Percentiles rank a stretch among this genome's conserved stretches.
Evolutionary conservation across 2,113 vertebrate genomes (phyloP).

Genomic region (Diphyllodes magnificus): DNA sequence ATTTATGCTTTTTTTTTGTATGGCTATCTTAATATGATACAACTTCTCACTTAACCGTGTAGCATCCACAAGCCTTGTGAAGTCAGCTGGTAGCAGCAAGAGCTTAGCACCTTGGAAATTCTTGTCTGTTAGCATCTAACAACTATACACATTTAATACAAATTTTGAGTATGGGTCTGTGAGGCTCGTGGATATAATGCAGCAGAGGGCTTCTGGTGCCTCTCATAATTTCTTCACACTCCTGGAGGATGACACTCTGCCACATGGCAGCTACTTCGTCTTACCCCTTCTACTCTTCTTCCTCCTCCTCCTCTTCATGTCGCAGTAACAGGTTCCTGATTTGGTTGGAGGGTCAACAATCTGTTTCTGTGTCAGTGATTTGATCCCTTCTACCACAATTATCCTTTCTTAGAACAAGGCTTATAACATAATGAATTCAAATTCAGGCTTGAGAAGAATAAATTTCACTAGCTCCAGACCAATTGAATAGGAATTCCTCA

Average conservation of each 20-base stretch:
- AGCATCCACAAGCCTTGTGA: neutral
- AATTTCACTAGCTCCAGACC: neutral
- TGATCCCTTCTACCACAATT: neutral
- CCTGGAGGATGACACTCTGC: neutral
- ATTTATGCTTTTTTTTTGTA: neutral
- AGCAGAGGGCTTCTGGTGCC: neutral
- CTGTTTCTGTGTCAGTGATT: neutral
- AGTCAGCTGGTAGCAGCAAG: neutral
- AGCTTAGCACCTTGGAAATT: neutral
- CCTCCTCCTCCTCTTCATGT: neutral
- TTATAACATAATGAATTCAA: neutral
- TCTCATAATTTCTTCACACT: neutral
- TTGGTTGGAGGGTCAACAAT: neutral
- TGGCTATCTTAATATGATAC: neutral
- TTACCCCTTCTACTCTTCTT: neutral
- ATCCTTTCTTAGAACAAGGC: neutral
- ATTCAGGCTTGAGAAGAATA: neutral
- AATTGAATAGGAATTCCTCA: neutral
- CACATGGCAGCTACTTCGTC: neutral
- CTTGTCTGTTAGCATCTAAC: neutral
- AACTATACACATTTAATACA: neutral
- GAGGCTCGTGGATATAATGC: neutral
- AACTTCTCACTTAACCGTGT: neutral
- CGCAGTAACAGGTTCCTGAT: neutral
- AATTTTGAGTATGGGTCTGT: neutral